Conservation (phyloP, 1,140 invertebrate genomes). For the Aleiodes sp. region DNA sequence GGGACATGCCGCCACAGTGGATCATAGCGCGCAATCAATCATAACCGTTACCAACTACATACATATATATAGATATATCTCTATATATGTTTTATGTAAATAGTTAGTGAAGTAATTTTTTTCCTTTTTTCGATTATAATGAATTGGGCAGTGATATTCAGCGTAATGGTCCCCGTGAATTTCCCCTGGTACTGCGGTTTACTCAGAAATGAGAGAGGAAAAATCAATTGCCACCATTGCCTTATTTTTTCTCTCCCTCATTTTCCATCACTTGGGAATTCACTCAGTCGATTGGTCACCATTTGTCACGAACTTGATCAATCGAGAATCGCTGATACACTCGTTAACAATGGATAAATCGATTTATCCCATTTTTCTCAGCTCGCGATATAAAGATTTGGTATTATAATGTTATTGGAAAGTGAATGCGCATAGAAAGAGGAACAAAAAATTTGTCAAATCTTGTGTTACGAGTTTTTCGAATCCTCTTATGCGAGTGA, state of each 20-base stretch:
- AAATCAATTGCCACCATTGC: background rate
- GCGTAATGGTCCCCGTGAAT: background rate
- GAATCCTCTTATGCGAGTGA: background rate
- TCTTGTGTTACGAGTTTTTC: background rate
- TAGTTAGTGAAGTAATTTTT: constrained; percentile 10
- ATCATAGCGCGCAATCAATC: constrained; percentile 62
- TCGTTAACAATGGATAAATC: background rate
- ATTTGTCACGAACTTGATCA: background rate
- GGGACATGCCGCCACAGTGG: constrained; percentile 58
- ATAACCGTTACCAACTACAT: constrained; percentile 54
- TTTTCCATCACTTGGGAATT: background rate
- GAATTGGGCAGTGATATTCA: background rate
- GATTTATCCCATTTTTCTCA: too few relatives aligned
- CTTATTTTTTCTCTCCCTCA: too few relatives aligned
- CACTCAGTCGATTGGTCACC: background rate
- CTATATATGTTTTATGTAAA: too few relatives aligned
- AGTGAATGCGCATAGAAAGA: too few relatives aligned
- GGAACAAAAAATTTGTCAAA: background rate
- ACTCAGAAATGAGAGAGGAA: background rate
- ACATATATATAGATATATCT: constrained; percentile 34
- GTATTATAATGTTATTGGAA: too few relatives aligned
- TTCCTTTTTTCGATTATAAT: background rate
- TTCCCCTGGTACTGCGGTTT: background rate
- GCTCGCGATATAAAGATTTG: too few relatives aligned
- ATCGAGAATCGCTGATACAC: background rate